Evolutionary conservation across 2,113 vertebrate species (phyloP).

Genomic region (Ovis canadensis): DNA sequence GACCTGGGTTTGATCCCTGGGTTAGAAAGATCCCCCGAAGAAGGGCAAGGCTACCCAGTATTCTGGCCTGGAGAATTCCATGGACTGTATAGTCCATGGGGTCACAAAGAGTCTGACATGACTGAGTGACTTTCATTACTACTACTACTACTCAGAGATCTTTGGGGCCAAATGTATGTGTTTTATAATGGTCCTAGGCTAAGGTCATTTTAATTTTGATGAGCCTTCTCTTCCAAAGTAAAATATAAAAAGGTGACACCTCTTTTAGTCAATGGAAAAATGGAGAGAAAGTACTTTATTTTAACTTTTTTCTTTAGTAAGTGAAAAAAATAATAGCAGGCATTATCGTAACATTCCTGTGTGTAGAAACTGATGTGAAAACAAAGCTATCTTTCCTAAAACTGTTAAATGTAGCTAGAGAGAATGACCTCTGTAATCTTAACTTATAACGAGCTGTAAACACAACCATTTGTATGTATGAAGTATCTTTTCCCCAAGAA

Average conservation of each 20-base stretch:
- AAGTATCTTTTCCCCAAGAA: background rate
- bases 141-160: background rate
- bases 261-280: background rate
- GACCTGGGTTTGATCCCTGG: background rate
- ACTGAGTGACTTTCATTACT: background rate
- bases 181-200: background rate
- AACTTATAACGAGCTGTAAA: background rate
- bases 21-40: background rate
- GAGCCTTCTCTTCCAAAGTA: background rate
- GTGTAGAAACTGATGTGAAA: background rate
- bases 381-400: background rate
- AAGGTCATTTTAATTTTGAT: slow-evolving; percentile 23
- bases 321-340: background rate
- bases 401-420: background rate
- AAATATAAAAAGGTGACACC: background rate
- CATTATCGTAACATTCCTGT: background rate
- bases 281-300: background rate
- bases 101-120: background rate
- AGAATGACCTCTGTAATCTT: background rate
- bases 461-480: background rate
- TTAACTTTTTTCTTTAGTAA: background rate
- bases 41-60: background rate
- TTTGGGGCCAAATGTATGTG: background rate
- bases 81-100: background rate
- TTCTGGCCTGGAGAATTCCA: background rate